Base-by-base conservation (phyloP, 2,888 invertebrate species). In the Furcula furcula region DNA sequence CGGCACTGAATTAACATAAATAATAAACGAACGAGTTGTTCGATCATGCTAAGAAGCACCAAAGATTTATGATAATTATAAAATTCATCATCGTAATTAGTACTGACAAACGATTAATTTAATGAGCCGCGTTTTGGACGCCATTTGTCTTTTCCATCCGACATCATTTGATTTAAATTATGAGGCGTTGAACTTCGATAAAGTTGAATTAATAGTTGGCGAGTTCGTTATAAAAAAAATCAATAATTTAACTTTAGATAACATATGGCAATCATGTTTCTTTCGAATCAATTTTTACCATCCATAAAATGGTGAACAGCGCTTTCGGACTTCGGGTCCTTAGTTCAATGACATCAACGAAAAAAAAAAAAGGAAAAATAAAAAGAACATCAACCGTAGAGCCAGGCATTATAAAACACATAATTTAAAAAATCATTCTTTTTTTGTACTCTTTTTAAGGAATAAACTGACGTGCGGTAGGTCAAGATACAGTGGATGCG, bases 401-500 rank as follows among this genome's bases (percentile, higher is more conserved):
- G n/a, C n/a, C n/a, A 7, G 4, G 28, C 29, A 21, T 11, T 11
- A 15, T 32, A 5, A 6, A 5, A 10, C 12, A 36, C 10, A 15
- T 7, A n/a, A n/a, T n/a, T n/a, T n/a, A n/a, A n/a, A n/a, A n/a
- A n/a, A n/a, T n/a, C n/a, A n/a, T n/a, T n/a, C n/a, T n/a, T 16
- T 16, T 20, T 7, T 20, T 19, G 16, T 13, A 4, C 26, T 14
- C 21, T 14, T 20, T 13, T 18, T n/a, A n/a, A n/a, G n/a, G n/a
- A 18, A 23, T 11, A 14, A 29, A 21, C 15, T 16, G 31, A 7
- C 19, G 38, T 63, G 53, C 40, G 59, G 57, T 55, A 64, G 64
- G 64, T 60, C 65, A 64, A 53, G 46, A 31, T 41, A 62, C 26
- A 29, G 29, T 57, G 54, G 61, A 27, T 46, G 42, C 38, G 40